Evolutionary conservation across 1,140 invertebrate genomes (phyloP), one percentile per base, ranked within the genome.

Genomic region (Meloidogyne exigua): DNA sequence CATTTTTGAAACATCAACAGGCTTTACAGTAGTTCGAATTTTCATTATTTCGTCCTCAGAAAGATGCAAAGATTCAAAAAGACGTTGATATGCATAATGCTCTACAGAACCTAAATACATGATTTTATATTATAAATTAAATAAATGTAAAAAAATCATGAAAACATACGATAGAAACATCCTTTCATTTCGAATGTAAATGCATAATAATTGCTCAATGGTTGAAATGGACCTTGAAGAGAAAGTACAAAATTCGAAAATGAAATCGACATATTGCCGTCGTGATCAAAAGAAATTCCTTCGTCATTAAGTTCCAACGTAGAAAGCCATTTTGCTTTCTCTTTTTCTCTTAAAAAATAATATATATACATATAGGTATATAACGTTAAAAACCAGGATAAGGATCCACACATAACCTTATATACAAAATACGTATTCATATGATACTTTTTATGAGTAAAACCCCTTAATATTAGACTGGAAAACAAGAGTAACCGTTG

Each of bases 41-140:
- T 85, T 84, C 80, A 87, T 83, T 13, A 87, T 78, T 18, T 78
- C 76, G 28, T 71, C 75, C 25, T 86, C 80, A 36, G 84, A 83
- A 11, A 87, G 72, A 73, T 83, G 82, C 23, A 87, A 68, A 4
- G 85, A 74, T n/a, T 85, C 81, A 42, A 86, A 86, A 13, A 86
- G 78, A 13, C 87, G 76, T 72, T 87, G 85, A 75, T 87, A 87
- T 13, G 84, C 85, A 65, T 87, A 87, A 67, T 87, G 85, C 63
- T 87, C 85, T 0, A 87, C 85, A 12, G 86, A 87, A 26, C 85
- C 79, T 57, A 57, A n/a, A 76, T 76, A 82, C 3, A 18, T 67
- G 3, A 18, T 18, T 49, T 57, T 57, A 18, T 13, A 7, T n/a
- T n/a, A 15, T 7, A n/a, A n/a, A n/a, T n/a, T 57, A 57, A 57